Evolutionary conservation across 2,888 invertebrate species (phyloP).

Genomic region (Coenonympha arcania): DNA sequence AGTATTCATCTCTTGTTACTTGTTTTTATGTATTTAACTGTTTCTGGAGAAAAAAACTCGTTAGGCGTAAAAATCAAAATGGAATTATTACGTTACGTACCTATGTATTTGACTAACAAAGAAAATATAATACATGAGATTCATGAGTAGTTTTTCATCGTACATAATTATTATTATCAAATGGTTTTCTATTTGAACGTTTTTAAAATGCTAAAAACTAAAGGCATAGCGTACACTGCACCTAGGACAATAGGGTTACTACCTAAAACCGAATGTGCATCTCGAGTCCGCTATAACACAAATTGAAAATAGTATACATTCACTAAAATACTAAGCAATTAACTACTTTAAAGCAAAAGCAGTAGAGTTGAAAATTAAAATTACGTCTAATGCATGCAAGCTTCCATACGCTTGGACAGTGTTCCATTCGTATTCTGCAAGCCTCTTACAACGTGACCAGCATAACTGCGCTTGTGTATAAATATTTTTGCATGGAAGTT

Average conservation of each 20-base stretch:
- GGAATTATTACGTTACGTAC: no score
- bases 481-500: constrained; percentile 6
- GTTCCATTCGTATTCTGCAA: constrained; percentile 33
- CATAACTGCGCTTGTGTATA: constrained; percentile 27
- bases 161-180: no score
- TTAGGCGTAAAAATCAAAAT: no score
- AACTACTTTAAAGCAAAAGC: not conserved
- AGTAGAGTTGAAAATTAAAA: constrained; percentile 12
- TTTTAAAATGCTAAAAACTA: not conserved
- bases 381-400: constrained; percentile 14
- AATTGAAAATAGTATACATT: constrained; percentile 21
- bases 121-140: no score
- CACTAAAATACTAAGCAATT: not conserved
- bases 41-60: no score
- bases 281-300: constrained; percentile 16
- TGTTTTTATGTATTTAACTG: no score
- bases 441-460: constrained; percentile 33
- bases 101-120: no score
- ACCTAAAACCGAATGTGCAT: constrained; percentile 22
- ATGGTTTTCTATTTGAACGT: no score
- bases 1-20: no score
- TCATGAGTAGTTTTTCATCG: no score
- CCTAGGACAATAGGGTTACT: constrained; percentile 9
- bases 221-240: not conserved
- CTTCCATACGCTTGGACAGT: constrained; percentile 22